Percentiles rank a stretch among this genome's conserved stretches.
phyloP scores from a whole-genome alignment of 2,888 invertebrate genomes.

The Epistrophe eligans region DNA sequence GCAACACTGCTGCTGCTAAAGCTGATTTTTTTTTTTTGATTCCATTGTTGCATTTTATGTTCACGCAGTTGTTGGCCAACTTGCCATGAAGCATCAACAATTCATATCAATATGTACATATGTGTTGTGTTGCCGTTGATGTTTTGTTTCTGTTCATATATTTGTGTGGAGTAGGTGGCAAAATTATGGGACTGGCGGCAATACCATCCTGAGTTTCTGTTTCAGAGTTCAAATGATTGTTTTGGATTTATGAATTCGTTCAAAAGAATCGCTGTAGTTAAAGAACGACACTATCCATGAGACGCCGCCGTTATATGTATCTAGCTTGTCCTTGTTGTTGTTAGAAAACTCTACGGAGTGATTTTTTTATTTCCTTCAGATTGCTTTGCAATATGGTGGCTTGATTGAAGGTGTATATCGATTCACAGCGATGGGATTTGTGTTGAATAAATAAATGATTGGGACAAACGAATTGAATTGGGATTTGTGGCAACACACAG shows the following conservation, averaged over 20 bases:
- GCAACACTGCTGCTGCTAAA: conserved; percentile 6
- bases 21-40: conserved; percentile 55
- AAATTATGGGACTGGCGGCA: background rate
- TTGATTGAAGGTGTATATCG: conserved; percentile 68
- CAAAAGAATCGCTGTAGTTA: conserved; percentile 61
- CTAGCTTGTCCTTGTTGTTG: conserved; percentile 1
- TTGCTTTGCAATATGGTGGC: conserved; percentile 53
- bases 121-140: background rate
- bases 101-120: conserved; percentile 22
- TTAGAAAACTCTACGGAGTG: conserved; percentile 11
- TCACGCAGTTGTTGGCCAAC: conserved; percentile 43
- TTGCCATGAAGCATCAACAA: background rate
- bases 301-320: conserved; percentile 13
- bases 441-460: conserved; percentile 71
- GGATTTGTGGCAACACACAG: conserved; percentile 54
- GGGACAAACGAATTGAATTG: conserved; percentile 70
- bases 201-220: background rate
- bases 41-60: conserved; percentile 51
- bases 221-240: conserved; percentile 38
- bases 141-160: conserved; percentile 14
- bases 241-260: conserved; percentile 71
- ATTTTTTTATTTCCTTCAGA: conserved; percentile 37
- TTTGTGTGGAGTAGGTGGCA: conserved; percentile 5
- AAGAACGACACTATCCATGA: conserved; percentile 47
- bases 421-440: conserved; percentile 53